Conservation (phyloP, 92 coral and sea anemone species). For the Porites evermanni region DNA sequence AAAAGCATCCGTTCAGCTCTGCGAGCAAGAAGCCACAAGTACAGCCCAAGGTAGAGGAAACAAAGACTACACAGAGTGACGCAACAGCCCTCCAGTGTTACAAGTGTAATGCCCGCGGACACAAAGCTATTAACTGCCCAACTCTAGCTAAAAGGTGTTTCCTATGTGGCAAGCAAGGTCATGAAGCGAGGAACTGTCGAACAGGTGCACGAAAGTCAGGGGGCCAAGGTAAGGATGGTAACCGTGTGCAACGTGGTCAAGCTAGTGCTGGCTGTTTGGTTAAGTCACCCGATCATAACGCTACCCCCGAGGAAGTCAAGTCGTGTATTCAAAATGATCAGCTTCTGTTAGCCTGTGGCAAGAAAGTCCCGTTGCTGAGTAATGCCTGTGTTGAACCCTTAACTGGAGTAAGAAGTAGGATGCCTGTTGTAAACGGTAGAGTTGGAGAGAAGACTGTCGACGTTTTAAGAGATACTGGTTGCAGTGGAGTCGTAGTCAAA, state of each 20-base stretch:
- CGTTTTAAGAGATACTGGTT: constrained; percentile 66
- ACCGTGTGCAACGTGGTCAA: constrained; percentile 5
- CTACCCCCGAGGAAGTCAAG: constrained; percentile 9
- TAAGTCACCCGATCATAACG: background rate
- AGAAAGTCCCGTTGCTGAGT: constrained; percentile 29
- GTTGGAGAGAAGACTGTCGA: constrained; percentile 44
- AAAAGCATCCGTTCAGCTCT: constrained; percentile 25
- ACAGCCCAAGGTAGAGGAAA: background rate
- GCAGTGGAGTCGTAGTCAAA: constrained; percentile 71
- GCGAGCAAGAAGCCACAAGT: background rate
- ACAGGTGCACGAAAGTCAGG: background rate
- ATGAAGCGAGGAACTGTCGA: constrained; percentile 20
- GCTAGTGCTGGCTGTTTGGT: constrained; percentile 36
- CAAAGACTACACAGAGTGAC: background rate
- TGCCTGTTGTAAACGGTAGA: constrained; percentile 57
- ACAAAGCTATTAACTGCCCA: constrained; percentile 54
- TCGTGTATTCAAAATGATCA: constrained; percentile 34
- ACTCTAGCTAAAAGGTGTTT: background rate
- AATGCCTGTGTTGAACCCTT: constrained; percentile 30
- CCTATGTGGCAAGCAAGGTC: background rate
- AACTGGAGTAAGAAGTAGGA: constrained; percentile 4
- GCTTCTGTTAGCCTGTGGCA: constrained; percentile 45
- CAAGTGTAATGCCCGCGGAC: constrained; percentile 44
- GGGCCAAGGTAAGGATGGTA: background rate
- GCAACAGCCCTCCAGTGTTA: constrained; percentile 30